Conservation (phyloP, 2,888 invertebrate species). For the Caenorhabditis virilis region DNA sequence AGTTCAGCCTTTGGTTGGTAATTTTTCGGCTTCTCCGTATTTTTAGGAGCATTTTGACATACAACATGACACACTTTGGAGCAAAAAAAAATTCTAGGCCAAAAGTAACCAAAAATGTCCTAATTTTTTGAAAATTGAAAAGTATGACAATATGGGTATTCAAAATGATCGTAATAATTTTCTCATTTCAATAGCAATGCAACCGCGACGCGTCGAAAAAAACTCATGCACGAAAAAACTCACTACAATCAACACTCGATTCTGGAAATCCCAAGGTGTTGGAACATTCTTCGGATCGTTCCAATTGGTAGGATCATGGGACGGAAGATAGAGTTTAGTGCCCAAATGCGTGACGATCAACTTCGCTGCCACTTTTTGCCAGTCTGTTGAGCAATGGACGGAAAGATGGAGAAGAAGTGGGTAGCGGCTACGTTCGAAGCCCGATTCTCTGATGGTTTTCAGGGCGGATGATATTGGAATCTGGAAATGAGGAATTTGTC, state of each 20-base stretch:
- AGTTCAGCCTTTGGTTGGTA: too few relatives aligned
- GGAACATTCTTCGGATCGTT: conserved; percentile 51
- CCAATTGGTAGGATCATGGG: conserved; percentile 57
- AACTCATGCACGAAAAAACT: too few relatives aligned
- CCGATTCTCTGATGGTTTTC: conserved; percentile 71
- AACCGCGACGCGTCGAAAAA: too few relatives aligned
- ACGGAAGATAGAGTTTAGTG: conserved; percentile 39
- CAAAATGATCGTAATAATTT: too few relatives aligned
- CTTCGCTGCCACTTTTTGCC: conserved; percentile 70
- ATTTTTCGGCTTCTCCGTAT: too few relatives aligned
- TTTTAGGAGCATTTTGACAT: too few relatives aligned
- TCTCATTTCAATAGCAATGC: too few relatives aligned
- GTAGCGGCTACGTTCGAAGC: conserved; percentile 72
- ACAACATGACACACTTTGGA: too few relatives aligned
- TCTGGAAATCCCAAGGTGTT: conserved; percentile 62
- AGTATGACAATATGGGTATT: too few relatives aligned
- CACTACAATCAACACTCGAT: conserved; percentile 54
- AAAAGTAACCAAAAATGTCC: too few relatives aligned
- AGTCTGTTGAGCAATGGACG: conserved; percentile 71
- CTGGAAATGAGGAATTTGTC: not conserved
- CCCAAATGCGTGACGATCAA: conserved; percentile 48
- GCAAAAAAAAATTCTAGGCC: too few relatives aligned
- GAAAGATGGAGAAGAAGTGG: conserved; percentile 73
- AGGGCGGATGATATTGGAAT: conserved; percentile 67
- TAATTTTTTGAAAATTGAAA: too few relatives aligned